These are phyloP conservation scores for Smutsia temminckii DNA, from an alignment of 2,797 vertebrate genomes.

Conservation along the genomic window DNA sequence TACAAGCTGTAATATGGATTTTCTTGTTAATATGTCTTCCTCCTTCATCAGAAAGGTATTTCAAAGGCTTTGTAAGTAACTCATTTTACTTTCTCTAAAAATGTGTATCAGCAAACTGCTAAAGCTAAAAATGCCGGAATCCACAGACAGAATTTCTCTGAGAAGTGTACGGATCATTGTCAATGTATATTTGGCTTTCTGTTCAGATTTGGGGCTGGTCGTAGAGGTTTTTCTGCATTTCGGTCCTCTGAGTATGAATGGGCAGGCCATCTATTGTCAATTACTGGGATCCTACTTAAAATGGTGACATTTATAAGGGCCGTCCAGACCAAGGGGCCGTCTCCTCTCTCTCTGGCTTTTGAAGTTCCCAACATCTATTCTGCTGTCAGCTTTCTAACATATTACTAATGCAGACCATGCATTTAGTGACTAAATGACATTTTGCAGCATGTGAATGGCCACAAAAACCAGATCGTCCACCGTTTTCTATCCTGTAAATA, in stretches of 20 bases:
- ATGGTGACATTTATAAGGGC: background rate
- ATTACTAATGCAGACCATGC: background rate
- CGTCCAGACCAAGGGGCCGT: background rate
- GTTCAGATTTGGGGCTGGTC: background rate
- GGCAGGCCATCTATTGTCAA: no score
- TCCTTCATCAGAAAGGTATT: background rate
- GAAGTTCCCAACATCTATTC: background rate
- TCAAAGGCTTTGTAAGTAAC: background rate
- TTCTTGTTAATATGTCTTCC: background rate
- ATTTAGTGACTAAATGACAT: background rate
- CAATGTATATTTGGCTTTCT: background rate
- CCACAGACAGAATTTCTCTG: background rate
- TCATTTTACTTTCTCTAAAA: background rate
- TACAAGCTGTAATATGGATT: background rate
- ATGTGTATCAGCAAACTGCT: background rate
- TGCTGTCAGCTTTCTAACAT: background rate
- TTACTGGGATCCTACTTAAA: background rate
- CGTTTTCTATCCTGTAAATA: background rate
- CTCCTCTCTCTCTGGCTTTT: background rate
- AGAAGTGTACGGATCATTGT: accelerated
- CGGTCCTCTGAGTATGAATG: background rate
- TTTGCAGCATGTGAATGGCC: background rate
- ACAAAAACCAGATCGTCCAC: background rate
- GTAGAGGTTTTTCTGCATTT: background rate
- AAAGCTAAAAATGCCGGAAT: background rate